Base-by-base conservation (phyloP, 2,797 vertebrate genomes). In the Spinus olivaceus region DNA sequence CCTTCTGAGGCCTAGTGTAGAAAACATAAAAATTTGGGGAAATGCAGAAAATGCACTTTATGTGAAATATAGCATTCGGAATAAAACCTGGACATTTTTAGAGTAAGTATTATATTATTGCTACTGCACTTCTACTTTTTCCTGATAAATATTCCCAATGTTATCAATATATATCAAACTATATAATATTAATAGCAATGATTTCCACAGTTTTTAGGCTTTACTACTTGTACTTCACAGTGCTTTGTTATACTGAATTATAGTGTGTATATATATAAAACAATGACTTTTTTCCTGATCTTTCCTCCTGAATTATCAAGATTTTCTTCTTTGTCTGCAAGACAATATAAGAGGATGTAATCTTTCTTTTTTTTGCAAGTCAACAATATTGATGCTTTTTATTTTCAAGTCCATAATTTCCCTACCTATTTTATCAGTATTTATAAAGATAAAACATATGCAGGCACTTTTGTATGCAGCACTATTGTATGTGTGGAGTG, bases 361-460 rank as follows among this genome's bases (percentile, higher is more conserved):
- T n/a, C 14, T 61, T 76, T 59, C 22, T 23, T 28, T 79, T 84
- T 64, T 81, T 74, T 84, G 21, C 41, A 86, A 93, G 60, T 53
- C 84, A 92, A 66, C 46, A 82, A 70, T 91, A 94, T 73, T 71
- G 71, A 70, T 80, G 76, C 56, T 82, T 87, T 92, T 89, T 94
- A 77, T 88, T 95, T 93, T 94, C 78, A 92, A 89, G 37, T 82
- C 77, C 80, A 22, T 86, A 80, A 91, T 95, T 93, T 94, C 67
- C 64, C n/a, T 61, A 53, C 67, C 70, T 76, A 23, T 92, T 92
- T 93, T 73, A 91, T 81, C 74, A 81, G 51, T 63, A 46, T 87
- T 93, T 92, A 60, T 94, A 64, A 71, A 73, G 56, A 71, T 82
- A 89, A 96, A 95, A 60, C 24, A 18, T 23, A 72, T 23, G 63